Base-by-base conservation (phyloP, 2,797 vertebrate species). In the Parauchenoglanis ngamensis region DNA sequence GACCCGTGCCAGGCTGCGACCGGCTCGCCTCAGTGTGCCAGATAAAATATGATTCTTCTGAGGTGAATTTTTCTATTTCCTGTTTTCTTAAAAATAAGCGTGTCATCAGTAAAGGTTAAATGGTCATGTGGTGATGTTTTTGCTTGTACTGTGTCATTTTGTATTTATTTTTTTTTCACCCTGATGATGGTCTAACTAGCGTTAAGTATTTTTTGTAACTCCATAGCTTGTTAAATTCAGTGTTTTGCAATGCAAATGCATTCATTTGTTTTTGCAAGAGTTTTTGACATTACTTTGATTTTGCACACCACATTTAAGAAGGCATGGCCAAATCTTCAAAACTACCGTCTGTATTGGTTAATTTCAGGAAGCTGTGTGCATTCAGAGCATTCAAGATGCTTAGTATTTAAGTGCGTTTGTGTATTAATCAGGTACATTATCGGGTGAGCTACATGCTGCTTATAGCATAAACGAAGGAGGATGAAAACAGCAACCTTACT, bases 11-110 rank as follows among this genome's bases (percentile, higher is more conserved):
- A 0, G 98, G 97, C 87, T 99, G 98, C 0, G 97, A 98, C 89
- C 96, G 95, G 0, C 93, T 93, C 0, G 95, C 98, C 0, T 96
- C 98, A 0, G 95, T 96, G 72, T 99, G 98, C 79, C 96, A 99
- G 95, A 96, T 96, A 94, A 93, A 94, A 12, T 97, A 96, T 31
- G 89, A 28, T 0, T 84, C 0, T 0, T 73, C 92, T 0, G 83
- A 94, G 86, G 98, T 98, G 81, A 94, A 95, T 92, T 6, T n/a
- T 49, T 44, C 19, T 75, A 2, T 12, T 72, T 72, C 25, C 19
- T 1, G 0, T 28, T 13, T 28, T 12, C 5, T 13, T 61, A 57
- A 57, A 17, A 57, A 61, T 3, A 25, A 2, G 7, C 6, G 21
- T 59, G 57, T 59, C 57, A 25, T 63, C 2, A 63, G 1, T 61